A percentile compares a stretch with the other conserved stretches of the same genome.
Evolutionary conservation across 2,797 vertebrate genomes (phyloP).

Genomic region (Semaprochilodus insignis): DNA sequence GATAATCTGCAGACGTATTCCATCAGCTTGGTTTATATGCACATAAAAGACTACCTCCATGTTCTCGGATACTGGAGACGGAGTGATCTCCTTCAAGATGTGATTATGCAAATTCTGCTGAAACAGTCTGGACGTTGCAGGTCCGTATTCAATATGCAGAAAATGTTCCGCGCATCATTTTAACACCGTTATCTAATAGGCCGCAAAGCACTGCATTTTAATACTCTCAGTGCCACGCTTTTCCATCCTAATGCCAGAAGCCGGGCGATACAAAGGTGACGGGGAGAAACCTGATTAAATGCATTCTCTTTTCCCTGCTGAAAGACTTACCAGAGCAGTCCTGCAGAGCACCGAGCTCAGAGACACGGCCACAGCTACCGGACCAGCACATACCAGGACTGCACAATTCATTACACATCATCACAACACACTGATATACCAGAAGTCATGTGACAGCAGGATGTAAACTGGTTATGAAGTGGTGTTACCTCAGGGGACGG

Average conservation of each 20-base stretch:
- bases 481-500: no score
- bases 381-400: background rate
- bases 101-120: conserved; percentile 24
- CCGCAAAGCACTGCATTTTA: conserved; percentile 19
- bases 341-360: background rate
- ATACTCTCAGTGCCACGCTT: conserved; percentile 1
- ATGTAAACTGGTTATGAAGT: no score
- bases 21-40: background rate
- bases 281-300: conserved; percentile 29
- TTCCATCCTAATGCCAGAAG: conserved; percentile 26
- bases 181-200: conserved; percentile 35
- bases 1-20: background rate
- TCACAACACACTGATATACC: no score
- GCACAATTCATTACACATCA: background rate
- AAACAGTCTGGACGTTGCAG: conserved; percentile 16
- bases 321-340: conserved; percentile 19
- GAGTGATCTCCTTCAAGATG: conserved; percentile 12
- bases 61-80: background rate
- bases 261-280: conserved; percentile 15
- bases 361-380: background rate
- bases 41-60: background rate
- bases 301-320: conserved; percentile 2
- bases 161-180: conserved; percentile 47
- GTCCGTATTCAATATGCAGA: conserved; percentile 28
- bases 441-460: no score